A percentile compares a stretch with the other conserved stretches of the same genome.
phyloP scores from a whole-genome alignment of 2,797 vertebrate species.

The Alauda arvensis region DNA sequence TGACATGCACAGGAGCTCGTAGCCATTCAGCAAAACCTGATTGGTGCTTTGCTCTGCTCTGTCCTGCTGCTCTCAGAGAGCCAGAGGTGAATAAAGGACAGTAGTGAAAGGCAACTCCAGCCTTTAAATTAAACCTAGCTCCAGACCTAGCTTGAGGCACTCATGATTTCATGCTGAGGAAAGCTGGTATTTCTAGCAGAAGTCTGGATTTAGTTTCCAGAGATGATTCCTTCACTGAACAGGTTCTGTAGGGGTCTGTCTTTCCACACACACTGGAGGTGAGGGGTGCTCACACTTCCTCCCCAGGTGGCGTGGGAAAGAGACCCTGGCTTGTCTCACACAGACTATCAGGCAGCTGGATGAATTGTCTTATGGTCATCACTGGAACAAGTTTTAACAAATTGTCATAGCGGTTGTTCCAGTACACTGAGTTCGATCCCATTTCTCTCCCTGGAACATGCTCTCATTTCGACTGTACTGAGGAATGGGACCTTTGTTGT shows the following conservation, averaged over 20 bases:
- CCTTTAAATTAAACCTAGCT: slow-evolving; percentile 18
- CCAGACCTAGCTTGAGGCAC: not conserved
- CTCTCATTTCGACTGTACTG: slow-evolving; percentile 26
- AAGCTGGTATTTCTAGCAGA: not conserved
- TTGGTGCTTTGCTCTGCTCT: not conserved
- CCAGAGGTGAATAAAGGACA: not conserved
- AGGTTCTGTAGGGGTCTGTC: rapidly evolving
- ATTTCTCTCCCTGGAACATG: slow-evolving; percentile 20
- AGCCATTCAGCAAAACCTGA: not conserved
- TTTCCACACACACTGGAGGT: rapidly evolving
- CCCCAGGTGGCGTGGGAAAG: not conserved
- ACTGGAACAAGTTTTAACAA: slow-evolving; percentile 42
- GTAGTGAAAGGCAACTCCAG: not conserved
- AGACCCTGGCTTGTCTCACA: not conserved
- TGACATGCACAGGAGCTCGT: rapidly evolving
- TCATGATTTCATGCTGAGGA: not conserved
- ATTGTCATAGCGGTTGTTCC: slow-evolving; percentile 47
- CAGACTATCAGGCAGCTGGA: not conserved
- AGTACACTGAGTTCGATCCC: slow-evolving; percentile 23
- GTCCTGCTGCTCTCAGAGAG: not conserved
- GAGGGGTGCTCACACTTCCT: not conserved
- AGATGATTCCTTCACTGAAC: not conserved
- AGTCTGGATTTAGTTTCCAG: not conserved
- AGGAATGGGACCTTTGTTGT: not conserved
- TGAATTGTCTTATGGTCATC: not conserved